These are phyloP conservation scores for Terebella lapidaria DNA, from an alignment of 2,888 invertebrate species.

Conservation along the genomic window DNA sequence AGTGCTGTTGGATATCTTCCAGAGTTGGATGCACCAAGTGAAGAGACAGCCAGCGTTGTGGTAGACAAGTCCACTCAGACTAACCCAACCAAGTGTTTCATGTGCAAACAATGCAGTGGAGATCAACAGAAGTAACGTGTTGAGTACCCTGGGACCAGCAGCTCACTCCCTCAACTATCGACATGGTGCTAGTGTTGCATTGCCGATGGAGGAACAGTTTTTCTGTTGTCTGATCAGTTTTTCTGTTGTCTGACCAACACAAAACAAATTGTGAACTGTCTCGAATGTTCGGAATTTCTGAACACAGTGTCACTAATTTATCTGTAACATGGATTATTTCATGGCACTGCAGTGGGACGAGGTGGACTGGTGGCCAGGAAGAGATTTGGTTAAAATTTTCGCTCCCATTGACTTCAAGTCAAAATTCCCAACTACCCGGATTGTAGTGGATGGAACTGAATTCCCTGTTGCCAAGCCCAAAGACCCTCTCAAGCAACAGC, in stretches of 20 bases:
- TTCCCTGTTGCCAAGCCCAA: slow-evolving; percentile 27
- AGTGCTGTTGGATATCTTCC: too few relatives aligned
- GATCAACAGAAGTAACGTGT: too few relatives aligned
- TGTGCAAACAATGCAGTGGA: too few relatives aligned
- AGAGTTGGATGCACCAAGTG: too few relatives aligned
- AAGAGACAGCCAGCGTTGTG: too few relatives aligned
- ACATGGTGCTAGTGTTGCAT: not conserved
- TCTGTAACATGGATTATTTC: slow-evolving; percentile 2
- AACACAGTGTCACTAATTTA: not conserved
- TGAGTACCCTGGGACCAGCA: not conserved
- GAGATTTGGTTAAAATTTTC: slow-evolving; percentile 21
- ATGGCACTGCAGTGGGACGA: slow-evolving; percentile 3
- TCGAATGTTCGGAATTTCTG: not conserved
- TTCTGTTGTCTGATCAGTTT: not conserved
- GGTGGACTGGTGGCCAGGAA: slow-evolving; percentile 19
- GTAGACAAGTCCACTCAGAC: too few relatives aligned
- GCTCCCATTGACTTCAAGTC: slow-evolving; percentile 23
- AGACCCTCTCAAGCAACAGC: slow-evolving; percentile 22
- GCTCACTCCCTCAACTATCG: not conserved
- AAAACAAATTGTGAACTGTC: not conserved
- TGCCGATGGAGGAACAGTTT: not conserved
- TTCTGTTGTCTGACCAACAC: not conserved
- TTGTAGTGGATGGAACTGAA: slow-evolving; percentile 30
- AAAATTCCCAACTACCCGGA: slow-evolving; percentile 26
- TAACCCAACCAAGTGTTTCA: too few relatives aligned